These are phyloP conservation scores for Chroicocephalus ridibundus DNA, from an alignment of 2,113 vertebrate species.

Conservation along the genomic window DNA sequence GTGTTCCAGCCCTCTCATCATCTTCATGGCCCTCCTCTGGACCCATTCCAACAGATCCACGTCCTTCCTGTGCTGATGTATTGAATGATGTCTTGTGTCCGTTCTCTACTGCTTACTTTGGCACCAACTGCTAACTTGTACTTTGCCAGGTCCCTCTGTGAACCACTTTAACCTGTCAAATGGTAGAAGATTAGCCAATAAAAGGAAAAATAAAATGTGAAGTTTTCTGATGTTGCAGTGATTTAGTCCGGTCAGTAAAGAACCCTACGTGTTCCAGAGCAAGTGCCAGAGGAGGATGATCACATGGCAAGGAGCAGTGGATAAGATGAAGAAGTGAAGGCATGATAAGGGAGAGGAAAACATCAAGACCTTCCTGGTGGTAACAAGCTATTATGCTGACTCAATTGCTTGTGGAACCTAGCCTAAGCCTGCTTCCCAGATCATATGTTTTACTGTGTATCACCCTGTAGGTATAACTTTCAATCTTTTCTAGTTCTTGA, in stretches of 20 bases:
- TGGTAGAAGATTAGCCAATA: not conserved
- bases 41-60: too few relatives aligned
- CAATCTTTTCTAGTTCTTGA: not conserved
- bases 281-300: not conserved
- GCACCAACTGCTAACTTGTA: not conserved
- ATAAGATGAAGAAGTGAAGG: not conserved
- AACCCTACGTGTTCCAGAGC: not conserved
- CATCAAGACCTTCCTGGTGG: not conserved
- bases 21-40: too few relatives aligned
- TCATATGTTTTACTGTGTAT: not conserved
- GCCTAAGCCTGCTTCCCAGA: not conserved
- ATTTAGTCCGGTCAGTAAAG: not conserved
- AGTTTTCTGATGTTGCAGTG: not conserved
- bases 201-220: not conserved
- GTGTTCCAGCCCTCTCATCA: too few relatives aligned
- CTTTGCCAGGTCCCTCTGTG: not conserved
- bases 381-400: not conserved
- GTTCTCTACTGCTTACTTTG: not conserved
- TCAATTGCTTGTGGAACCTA: not conserved
- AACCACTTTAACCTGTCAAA: not conserved
- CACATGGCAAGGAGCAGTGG: not conserved
- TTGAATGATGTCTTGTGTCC: not conserved
- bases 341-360: not conserved
- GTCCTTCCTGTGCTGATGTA: too few relatives aligned
- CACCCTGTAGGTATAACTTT: not conserved